Percentiles rank a stretch among this genome's conserved stretches.
phyloP scores from a whole-genome alignment of 92 coral and sea anemone genomes.

The Chrysogorgia sp. region DNA sequence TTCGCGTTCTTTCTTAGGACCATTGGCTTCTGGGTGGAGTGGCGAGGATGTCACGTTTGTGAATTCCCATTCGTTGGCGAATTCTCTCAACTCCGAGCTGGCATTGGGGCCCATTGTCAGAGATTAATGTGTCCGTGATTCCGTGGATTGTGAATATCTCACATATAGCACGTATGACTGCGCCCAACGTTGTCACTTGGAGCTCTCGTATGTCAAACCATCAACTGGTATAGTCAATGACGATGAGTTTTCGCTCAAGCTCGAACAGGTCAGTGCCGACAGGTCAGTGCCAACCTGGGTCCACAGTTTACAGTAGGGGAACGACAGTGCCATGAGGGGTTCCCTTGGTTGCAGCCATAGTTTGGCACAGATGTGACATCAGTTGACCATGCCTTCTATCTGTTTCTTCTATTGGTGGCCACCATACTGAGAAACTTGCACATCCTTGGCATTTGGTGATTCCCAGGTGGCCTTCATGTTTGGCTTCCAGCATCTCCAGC shows the following conservation, averaged over 20 bases:
- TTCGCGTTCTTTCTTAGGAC: too few species aligned
- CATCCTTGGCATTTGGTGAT: slow-evolving; percentile 56
- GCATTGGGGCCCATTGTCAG: slow-evolving; percentile 39
- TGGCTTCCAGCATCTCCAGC: slow-evolving; percentile 45
- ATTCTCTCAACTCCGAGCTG: too few species aligned
- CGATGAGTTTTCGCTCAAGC: slow-evolving; percentile 34
- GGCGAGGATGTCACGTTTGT: too few species aligned
- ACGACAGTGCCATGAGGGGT: slow-evolving; percentile 55
- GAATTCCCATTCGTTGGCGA: too few species aligned
- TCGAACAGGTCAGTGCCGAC: slow-evolving; percentile 55
- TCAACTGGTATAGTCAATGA: slow-evolving; percentile 39
- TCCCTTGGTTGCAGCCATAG: slow-evolving; percentile 46
- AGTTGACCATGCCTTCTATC: slow-evolving; percentile 53
- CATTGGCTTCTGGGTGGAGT: too few species aligned
- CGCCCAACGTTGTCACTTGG: slow-evolving; percentile 1
- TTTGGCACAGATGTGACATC: slow-evolving; percentile 53
- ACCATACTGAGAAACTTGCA: slow-evolving; percentile 56
- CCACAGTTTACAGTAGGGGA: too few species aligned
- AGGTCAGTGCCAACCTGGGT: slow-evolving; percentile 41
- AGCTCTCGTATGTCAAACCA: slow-evolving; percentile 39
- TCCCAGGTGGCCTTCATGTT: slow-evolving; percentile 53
- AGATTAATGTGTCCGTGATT: slow-evolving; percentile 6
- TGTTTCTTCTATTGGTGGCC: slow-evolving; percentile 54
- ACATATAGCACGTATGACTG: slow-evolving; percentile 13
- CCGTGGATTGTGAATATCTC: slow-evolving; percentile 34